Conservation (phyloP, 1,140 invertebrate species). For the Pseudomyrmex concolor region DNA sequence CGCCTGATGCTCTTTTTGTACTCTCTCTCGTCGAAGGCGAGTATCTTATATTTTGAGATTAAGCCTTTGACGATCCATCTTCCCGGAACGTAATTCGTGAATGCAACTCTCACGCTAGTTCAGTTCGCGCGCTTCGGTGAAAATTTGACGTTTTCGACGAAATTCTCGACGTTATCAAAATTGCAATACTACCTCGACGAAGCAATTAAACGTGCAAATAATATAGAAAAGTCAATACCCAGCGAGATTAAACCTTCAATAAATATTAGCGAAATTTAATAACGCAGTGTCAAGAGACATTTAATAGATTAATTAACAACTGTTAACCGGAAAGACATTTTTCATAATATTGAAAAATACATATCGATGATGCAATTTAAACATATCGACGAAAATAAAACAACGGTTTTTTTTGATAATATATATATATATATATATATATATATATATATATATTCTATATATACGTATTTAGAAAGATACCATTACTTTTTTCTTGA, state of each 20-base stretch:
- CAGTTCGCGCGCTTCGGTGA: not conserved
- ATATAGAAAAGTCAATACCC: slow-evolving; percentile 6
- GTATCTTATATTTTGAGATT: slow-evolving; percentile 62
- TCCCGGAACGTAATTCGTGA: slow-evolving; percentile 70
- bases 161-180: slow-evolving; percentile 20
- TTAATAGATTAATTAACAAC: slow-evolving; percentile 18
- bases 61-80: slow-evolving; percentile 73
- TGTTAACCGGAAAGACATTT: slow-evolving; percentile 5
- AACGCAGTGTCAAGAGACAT: not conserved
- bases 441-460: too few species aligned
- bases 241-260: slow-evolving; percentile 42
- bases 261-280: slow-evolving; percentile 44
- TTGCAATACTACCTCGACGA: slow-evolving; percentile 18
- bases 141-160: not conserved
- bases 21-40: slow-evolving; percentile 64
- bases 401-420: too few species aligned
- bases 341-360: not conserved
- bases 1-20: slow-evolving; percentile 46
- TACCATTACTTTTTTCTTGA: not conserved
- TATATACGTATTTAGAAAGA: not conserved
- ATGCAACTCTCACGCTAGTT: slow-evolving; percentile 43
- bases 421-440: too few species aligned
- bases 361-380: too few species aligned
- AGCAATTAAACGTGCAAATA: slow-evolving; percentile 41
- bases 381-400: too few species aligned